These are phyloP conservation scores for Heliconius melpomene DNA, from an alignment of 1,140 invertebrate species.

Conservation along the genomic window DNA sequence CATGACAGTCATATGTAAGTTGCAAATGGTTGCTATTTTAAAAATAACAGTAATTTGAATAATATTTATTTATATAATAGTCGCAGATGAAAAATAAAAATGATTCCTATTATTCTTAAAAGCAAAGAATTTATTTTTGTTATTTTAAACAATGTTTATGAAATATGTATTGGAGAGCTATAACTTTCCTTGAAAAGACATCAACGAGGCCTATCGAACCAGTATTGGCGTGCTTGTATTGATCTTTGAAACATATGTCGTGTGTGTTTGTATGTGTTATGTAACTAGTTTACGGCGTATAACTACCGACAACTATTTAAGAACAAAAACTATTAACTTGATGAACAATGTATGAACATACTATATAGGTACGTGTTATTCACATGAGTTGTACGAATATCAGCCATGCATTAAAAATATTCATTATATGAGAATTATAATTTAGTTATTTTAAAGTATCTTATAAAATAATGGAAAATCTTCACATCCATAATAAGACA, in stretches of 20 bases:
- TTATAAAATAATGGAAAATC: too few species aligned
- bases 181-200: constrained; percentile 53
- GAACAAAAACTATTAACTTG: constrained; percentile 19
- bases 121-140: too few species aligned
- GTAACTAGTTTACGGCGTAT: constrained; percentile 23
- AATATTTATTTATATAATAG: neutral
- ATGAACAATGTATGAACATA: neutral
- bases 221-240: constrained; percentile 20
- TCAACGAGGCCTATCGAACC: constrained; percentile 46
- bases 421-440: neutral
- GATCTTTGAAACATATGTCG: neutral
- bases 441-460: too few species aligned
- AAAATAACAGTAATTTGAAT: neutral
- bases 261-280: constrained; percentile 20
- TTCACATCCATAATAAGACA: too few species aligned
- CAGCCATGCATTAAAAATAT: neutral
- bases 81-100: neutral
- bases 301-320: constrained; percentile 20
- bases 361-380: neutral
- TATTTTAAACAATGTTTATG: neutral
- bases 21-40: neutral
- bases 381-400: neutral
- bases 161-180: neutral
- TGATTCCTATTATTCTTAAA: too few species aligned
- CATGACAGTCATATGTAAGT: neutral